Evolutionary conservation across 2,888 invertebrate species (phyloP), one percentile per base, ranked within the genome.

Genomic region (Notodonta ziczac): DNA sequence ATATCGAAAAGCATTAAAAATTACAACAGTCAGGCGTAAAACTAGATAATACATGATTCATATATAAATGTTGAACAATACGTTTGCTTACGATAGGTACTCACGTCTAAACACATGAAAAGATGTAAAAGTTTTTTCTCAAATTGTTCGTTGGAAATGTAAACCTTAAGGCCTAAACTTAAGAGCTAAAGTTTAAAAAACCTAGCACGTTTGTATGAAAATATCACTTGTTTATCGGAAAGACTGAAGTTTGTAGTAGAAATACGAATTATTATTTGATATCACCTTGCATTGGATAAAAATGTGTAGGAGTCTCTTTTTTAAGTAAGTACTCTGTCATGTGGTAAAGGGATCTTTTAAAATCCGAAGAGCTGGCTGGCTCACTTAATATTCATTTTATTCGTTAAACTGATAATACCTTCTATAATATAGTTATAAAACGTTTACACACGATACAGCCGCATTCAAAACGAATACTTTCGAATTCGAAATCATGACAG

Each of bases 221-320:
- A 89, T 90, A 91, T 91, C 89, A 90, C 90, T 88, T 84, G 85
- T 80, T 85, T 84, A 83, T 83, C 82, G 85, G 86, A 89, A 87
- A 90, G 84, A 87, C 86, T 75, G 77, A 60, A 67, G 67, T 71
- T 73, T 74, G 62, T 65, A 69, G 70, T 68, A 66, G 52, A 62
- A 66, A 44, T 44, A 58, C 59, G 16, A 58, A 46, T 64, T 71
- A 56, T 53, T 54, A 54, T 65, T 62, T 56, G 51, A 56, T 65
- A 40, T 42, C 46, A 4, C 10, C 44, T 70, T 70, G 72, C 72
- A 63, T 64, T 61, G 53, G 12, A 63, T 60, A 40, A 56, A 51
- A 59, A 65, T 58, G 52, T 53, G 61, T 7, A 44, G 60, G 46
- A 54, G 39, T 58, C 24, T 50, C 14, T 14, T 52, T 52, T 24